These are phyloP conservation scores for Apus apus DNA, from an alignment of 2,113 vertebrate species.

Conservation along the genomic window DNA sequence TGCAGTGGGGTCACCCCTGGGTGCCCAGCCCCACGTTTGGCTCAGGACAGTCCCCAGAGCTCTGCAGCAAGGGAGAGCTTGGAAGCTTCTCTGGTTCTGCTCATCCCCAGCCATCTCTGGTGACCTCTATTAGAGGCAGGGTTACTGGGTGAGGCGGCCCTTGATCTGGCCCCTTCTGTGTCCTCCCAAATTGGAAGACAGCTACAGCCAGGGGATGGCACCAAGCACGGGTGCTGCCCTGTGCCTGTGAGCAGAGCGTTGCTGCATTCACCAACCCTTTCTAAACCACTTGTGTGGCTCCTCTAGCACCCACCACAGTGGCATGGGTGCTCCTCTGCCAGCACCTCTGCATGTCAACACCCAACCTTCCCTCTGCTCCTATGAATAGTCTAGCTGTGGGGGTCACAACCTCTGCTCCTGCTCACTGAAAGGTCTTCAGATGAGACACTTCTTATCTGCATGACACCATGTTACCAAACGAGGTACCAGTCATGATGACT, in stretches of 20 bases:
- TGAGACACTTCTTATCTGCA: background rate
- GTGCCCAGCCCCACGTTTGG: background rate
- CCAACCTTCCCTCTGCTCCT: background rate
- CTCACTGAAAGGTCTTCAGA: background rate
- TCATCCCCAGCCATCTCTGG: background rate
- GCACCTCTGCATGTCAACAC: background rate
- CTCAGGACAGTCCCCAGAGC: background rate
- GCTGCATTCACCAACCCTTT: background rate
- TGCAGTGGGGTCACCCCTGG: background rate
- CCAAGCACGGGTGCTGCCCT: rapidly evolving
- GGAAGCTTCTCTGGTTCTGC: background rate
- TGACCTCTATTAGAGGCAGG: background rate
- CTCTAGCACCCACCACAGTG: background rate
- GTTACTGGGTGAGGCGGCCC: rapidly evolving
- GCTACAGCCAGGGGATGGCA: background rate
- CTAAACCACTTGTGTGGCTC: background rate
- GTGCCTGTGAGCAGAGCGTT: background rate
- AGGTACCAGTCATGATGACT: rapidly evolving
- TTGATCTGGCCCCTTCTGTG: rapidly evolving
- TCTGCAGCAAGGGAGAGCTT: background rate
- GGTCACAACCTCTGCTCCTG: background rate
- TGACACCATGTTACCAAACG: rapidly evolving
- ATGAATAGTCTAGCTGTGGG: rapidly evolving
- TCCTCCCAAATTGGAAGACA: background rate
- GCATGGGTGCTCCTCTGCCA: background rate